phyloP scores from a whole-genome alignment of 2,888 invertebrate species.

The Cheilosia urbana region DNA sequence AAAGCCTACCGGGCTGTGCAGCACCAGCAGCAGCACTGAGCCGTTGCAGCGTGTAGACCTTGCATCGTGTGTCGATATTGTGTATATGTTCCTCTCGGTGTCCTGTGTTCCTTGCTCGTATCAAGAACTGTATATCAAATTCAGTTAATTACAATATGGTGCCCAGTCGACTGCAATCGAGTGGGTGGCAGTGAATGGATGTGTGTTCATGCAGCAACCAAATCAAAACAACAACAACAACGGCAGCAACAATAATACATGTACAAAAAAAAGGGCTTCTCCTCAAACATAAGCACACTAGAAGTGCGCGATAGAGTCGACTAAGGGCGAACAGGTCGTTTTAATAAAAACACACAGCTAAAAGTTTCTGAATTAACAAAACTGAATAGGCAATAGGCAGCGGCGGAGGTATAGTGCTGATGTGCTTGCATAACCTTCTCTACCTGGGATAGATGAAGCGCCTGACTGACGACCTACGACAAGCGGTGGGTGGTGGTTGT shows the following conservation, averaged over 20 bases:
- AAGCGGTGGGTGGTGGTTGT: background rate
- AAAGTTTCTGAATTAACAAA: constrained; percentile 67
- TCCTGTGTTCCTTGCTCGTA: constrained; percentile 41
- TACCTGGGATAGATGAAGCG: background rate
- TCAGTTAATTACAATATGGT: constrained; percentile 74
- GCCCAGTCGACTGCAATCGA: constrained; percentile 62
- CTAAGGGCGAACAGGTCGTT: constrained; percentile 47
- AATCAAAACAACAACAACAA: constrained; percentile 43
- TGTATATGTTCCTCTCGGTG: constrained; percentile 22
- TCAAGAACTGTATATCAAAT: constrained; percentile 71
- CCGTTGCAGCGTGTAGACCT: constrained; percentile 1
- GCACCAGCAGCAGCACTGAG: background rate
- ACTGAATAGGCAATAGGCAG: constrained; percentile 61
- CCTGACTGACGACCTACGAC: constrained; percentile 18
- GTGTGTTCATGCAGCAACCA: constrained; percentile 51
- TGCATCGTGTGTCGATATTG: constrained; percentile 41
- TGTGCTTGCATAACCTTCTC: constrained; percentile 5
- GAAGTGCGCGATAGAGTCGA: background rate
- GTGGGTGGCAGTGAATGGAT: constrained; percentile 60
- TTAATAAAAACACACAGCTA: constrained; percentile 57
- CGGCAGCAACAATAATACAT: constrained; percentile 47
- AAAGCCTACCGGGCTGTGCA: constrained; percentile 11
- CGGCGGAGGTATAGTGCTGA: background rate
- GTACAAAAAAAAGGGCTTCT: constrained; percentile 18
- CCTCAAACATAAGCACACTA: constrained; percentile 29